Evolutionary conservation across 2,888 invertebrate genomes (phyloP).

Genomic region (Mellilla xanthometata): DNA sequence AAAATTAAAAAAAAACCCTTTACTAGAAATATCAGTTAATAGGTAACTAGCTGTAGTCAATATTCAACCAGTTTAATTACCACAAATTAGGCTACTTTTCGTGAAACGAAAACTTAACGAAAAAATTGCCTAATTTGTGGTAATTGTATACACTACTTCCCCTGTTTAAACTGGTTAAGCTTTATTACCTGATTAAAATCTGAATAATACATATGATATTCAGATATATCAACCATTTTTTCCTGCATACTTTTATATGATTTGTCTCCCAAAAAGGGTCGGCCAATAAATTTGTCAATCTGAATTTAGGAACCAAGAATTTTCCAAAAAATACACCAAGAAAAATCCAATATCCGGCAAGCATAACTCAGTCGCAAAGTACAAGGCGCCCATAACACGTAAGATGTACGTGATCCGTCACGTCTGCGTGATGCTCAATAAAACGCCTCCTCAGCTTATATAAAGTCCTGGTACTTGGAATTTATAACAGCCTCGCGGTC

Average conservation of each 20-base stretch:
- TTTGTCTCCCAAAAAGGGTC: not conserved
- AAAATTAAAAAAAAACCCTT: too few species aligned
- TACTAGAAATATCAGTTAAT: too few species aligned
- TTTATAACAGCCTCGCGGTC: slow-evolving; percentile 14
- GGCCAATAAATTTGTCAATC: not conserved
- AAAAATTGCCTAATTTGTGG: too few species aligned
- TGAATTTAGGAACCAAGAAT: not conserved
- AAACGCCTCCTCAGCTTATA: slow-evolving; percentile 24
- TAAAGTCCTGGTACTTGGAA: slow-evolving; percentile 19
- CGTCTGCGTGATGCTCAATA: slow-evolving; percentile 27
- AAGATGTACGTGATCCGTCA: slow-evolving; percentile 30
- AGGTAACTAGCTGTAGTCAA: too few species aligned
- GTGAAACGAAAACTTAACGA: too few species aligned
- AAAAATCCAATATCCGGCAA: slow-evolving; percentile 1
- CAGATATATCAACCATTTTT: too few species aligned
- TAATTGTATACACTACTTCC: too few species aligned
- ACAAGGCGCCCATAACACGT: slow-evolving; percentile 35
- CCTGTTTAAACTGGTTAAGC: too few species aligned
- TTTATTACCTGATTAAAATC: too few species aligned
- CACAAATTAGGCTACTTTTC: too few species aligned
- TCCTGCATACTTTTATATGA: not conserved
- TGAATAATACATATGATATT: too few species aligned
- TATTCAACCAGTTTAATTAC: too few species aligned
- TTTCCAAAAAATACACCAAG: slow-evolving; percentile 5
- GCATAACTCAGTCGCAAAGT: slow-evolving; percentile 15